Conservation (phyloP, 2,113 vertebrate genomes). For the Sinosuthora webbiana region DNA sequence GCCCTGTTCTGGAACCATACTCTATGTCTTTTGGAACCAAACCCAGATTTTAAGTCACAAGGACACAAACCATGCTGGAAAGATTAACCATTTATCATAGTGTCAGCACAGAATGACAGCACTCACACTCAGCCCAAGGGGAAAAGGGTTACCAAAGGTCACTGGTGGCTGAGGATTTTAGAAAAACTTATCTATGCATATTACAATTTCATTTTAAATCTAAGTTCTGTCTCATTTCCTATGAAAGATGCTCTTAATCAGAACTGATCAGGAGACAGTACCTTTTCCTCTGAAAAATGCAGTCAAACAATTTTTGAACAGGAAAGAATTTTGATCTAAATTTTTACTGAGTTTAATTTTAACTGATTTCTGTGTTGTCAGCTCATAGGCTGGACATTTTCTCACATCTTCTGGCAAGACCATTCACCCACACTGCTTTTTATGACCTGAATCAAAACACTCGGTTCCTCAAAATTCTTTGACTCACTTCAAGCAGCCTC, state of each 20-base stretch:
- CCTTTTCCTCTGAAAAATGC: not conserved
- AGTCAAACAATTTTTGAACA: not conserved
- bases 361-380: not conserved
- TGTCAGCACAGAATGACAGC: not conserved
- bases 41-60: not conserved
- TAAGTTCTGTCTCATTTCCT: not conserved
- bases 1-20: not conserved
- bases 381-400: not conserved
- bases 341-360: not conserved
- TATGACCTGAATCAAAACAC: not conserved
- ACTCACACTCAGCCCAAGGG: not conserved
- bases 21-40: not conserved
- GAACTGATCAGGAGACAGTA: not conserved
- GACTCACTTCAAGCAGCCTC: not conserved
- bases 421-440: not conserved
- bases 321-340: not conserved
- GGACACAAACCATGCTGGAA: not conserved
- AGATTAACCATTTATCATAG: not conserved
- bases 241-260: not conserved
- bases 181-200: not conserved
- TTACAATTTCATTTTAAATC: not conserved
- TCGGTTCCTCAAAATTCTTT: not conserved
- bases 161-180: not conserved
- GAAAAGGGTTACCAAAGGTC: not conserved
- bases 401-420: not conserved